These are phyloP conservation scores for Eupelmus urozonus DNA, from an alignment of 2,888 invertebrate species.

Conservation along the genomic window DNA sequence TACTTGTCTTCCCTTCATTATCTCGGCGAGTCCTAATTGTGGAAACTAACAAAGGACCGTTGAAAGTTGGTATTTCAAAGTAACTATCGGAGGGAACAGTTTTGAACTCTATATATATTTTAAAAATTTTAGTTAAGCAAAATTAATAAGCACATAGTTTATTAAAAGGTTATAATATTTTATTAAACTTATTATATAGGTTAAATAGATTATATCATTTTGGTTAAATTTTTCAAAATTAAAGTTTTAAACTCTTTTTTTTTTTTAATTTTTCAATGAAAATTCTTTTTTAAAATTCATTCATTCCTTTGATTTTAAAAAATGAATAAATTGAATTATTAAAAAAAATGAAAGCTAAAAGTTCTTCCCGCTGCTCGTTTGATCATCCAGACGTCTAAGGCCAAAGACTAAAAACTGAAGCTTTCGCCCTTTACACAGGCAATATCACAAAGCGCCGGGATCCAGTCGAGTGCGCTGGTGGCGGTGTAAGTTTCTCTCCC, in stretches of 20 bases:
- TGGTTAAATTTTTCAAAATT: not conserved
- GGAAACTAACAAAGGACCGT: no score
- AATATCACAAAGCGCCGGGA: slow-evolving; percentile 32
- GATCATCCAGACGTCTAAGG: slow-evolving; percentile 5
- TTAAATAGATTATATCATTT: no score
- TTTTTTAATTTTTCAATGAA: not conserved
- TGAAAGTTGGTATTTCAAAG: no score
- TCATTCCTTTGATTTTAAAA: not conserved
- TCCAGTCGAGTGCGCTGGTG: not conserved
- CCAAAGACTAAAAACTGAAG: slow-evolving; percentile 7
- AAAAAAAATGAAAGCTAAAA: not conserved
- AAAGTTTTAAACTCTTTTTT: not conserved
- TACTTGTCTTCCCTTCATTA: no score
- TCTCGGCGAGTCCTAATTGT: no score
- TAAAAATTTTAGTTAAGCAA: no score
- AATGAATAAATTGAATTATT: not conserved
- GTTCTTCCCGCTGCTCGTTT: no score
- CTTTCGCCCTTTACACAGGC: slow-evolving; percentile 9
- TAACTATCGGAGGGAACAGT: no score
- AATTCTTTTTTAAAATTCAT: not conserved
- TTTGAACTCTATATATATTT: no score
- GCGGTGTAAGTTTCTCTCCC: slow-evolving; percentile 37
- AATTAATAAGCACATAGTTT: no score
- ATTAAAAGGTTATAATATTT: no score
- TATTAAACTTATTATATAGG: no score